Base-by-base conservation (phyloP, 2,797 vertebrate species). In the Syngnathus rostellatus region DNA sequence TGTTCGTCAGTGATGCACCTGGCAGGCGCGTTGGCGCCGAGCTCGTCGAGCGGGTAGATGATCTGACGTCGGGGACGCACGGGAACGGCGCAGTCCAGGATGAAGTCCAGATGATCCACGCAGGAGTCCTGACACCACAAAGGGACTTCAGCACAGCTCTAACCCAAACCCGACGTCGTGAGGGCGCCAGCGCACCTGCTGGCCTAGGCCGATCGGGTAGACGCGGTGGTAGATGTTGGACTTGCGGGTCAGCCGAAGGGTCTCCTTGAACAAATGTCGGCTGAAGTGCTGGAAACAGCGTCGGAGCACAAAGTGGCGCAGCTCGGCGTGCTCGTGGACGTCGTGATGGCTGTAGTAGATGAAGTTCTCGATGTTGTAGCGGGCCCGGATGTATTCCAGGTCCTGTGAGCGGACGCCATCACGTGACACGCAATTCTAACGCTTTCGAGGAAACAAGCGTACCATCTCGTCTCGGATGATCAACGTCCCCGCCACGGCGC, bases 341-440 rank as follows among this genome's bases (percentile, higher is more conserved):
- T 87, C 73, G 74, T 98, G 85, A 43, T 92, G 79, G 77, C 83
- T 90, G 81, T 93, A 96, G 74, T 94, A 85, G 84, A 98, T 90
- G 80, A 98, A 98, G 77, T 92, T 92, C 83, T 99, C 97, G 1
- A 96, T 88, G 82, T 93, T 92, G 87, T 94, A 99, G 83, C 90
- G 93, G 8, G 94, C 91, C 0, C 83, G 87, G 48, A 98, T 86
- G 76, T 91, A 98, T 64, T 96, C 92, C 1, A 92, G 67, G 61
- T 98, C 93, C 96, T 99, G 80, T 57, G 2, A 14, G 25, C 55
- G 38, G 37, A 39, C 39, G 37, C 39, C 59, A n/a, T 41, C n/a
- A 43, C 10, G 31, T 31, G 31, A 31, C 31, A 31, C 31, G 31
- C 31, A 31, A 31, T 31, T 31, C 31, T 4, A 31, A 31, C 31